A percentile compares a stretch with the other conserved stretches of the same genome.
Conservation (phyloP, 2,888 invertebrate species). For the Leptinotarsa rubiginosa region DNA sequence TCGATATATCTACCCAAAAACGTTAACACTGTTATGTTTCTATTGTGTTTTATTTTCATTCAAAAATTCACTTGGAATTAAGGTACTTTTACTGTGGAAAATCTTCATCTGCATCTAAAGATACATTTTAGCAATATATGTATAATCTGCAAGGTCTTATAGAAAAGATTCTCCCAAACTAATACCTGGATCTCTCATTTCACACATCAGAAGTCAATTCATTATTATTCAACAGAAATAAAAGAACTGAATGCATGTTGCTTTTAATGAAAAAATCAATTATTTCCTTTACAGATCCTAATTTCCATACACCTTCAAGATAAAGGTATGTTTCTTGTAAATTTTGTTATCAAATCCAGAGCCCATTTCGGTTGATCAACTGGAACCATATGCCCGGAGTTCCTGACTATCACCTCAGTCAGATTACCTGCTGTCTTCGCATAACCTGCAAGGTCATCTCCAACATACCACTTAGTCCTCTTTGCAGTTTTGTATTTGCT, state of each 20-base stretch:
- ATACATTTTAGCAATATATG: no score
- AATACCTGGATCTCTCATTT: no score
- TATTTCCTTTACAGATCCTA: no score
- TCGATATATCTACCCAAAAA: no score
- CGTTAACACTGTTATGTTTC: no score
- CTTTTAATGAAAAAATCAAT: neutral
- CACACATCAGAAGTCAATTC: no score
- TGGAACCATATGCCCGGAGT: slow-evolving; percentile 87
- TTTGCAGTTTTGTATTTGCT: slow-evolving; percentile 73
- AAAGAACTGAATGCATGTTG: neutral
- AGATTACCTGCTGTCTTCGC: slow-evolving; percentile 76
- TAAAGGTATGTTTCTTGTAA: slow-evolving; percentile 48
- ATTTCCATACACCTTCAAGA: neutral
- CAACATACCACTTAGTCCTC: slow-evolving; percentile 76
- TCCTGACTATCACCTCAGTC: slow-evolving; percentile 78
- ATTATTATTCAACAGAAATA: neutral
- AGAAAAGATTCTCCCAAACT: no score
- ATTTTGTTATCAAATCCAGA: slow-evolving; percentile 72
- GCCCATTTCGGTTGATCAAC: slow-evolving; percentile 82
- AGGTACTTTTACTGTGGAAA: no score
- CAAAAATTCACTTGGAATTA: no score
- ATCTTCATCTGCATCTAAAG: no score
- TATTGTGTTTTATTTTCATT: no score
- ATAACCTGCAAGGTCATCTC: slow-evolving; percentile 78
- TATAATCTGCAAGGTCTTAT: no score